These are phyloP conservation scores for Lithobates sylvaticus DNA, from an alignment of 2,797 vertebrate species.

Conservation along the genomic window DNA sequence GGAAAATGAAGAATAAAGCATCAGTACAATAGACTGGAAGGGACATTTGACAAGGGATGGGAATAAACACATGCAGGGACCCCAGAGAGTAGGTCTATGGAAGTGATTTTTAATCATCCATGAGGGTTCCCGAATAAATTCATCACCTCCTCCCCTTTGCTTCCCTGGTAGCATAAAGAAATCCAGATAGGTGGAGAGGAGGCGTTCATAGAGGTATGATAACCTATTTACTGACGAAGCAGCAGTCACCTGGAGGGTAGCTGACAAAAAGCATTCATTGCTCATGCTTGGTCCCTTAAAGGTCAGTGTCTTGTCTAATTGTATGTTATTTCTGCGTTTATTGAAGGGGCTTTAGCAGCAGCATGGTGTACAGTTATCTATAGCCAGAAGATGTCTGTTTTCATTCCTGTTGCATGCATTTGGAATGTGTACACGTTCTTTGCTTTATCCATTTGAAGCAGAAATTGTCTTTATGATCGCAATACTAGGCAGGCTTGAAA, in stretches of 20 bases:
- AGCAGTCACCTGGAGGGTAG: constrained; percentile 17
- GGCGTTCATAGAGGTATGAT: constrained; percentile 56
- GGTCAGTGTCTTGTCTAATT: constrained; percentile 16
- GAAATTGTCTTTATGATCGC: not conserved
- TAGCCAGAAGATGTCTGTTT: not conserved
- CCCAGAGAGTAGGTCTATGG: not conserved
- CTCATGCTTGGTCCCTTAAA: constrained; percentile 18
- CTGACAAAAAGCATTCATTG: constrained; percentile 14
- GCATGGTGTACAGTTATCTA: not conserved
- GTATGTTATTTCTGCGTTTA: constrained; percentile 4
- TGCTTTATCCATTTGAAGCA: not conserved
- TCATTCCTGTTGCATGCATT: not conserved
- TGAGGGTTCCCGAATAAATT: constrained; percentile 26
- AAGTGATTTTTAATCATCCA: constrained; percentile 15
- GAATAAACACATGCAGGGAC: constrained; percentile 33
- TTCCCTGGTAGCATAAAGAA: constrained; percentile 53
- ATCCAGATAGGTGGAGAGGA: constrained; percentile 52
- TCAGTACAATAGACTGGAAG: constrained; percentile 39
- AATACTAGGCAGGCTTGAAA: not conserved
- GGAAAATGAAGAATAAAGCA: constrained; percentile 38
- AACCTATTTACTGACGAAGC: constrained; percentile 38
- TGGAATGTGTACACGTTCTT: not conserved
- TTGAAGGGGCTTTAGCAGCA: not conserved
- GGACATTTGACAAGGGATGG: not conserved
- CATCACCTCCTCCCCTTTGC: constrained; percentile 29